Base-by-base conservation (phyloP, 92 coral and sea anemone genomes). In the Paramuricea clavata region DNA sequence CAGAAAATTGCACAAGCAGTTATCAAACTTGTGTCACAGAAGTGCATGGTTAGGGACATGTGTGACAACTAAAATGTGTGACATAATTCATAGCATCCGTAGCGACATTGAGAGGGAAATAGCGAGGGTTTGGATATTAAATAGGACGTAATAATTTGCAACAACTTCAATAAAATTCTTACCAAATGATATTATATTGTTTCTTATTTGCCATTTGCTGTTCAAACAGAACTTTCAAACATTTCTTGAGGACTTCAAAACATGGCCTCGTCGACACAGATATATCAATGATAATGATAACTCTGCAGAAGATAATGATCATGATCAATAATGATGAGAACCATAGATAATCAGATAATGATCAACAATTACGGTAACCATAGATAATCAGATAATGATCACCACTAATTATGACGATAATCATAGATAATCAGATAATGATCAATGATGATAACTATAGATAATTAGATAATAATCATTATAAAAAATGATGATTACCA, bases 201-300 rank as follows among this genome's bases (percentile, higher is more conserved):
- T 98, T 93, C 92, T 96, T 96, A 89, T 96, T 96, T 47, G 99
- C 96, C 99, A 96, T 96, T 83, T 96, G 99, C 56, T 96, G 99
- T 75, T 96, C 99, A 21, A 96, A 85, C 49, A 96, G 83, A 30
- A 89, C 89, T 47, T 94, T 83, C 49, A 96, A 90, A 81, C 94
- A 94, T 76, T 96, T 93, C 42, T 93, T 91, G 17, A 96, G 91
- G 6, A 92, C 65, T 60, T 86, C 84, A 12, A 90, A 83, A 27
- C 98, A 97, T 22, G 98, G 93, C 78, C 98, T 88, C 97, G 92
- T 96, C 15, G 98, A 94, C 21, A 96, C 95, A 21, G 98, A 96
- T 93, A 90, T 91, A 86, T 96, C 99, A 59, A 96, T 89, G 43
- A 96, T 84, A 26, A 96, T 89, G 43, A 94, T 94, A 59, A 94